phyloP scores from a whole-genome alignment of 2,113 vertebrate species.

The Bos indicus region DNA sequence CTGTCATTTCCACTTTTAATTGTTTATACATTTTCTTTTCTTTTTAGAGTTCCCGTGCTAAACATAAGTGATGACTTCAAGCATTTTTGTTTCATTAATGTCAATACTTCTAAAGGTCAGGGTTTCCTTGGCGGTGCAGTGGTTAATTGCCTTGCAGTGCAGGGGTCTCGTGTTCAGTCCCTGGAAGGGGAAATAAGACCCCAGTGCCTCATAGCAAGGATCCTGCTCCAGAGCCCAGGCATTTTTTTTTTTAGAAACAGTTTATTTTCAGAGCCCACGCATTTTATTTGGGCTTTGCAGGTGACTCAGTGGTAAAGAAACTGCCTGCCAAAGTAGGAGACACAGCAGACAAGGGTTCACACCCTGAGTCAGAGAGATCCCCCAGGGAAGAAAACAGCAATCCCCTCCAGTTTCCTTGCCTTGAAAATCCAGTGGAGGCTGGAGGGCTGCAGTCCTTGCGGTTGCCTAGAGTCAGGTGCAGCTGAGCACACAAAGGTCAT shows the following conservation, averaged over 20 bases:
- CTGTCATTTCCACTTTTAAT: neutral
- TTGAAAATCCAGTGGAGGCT: neutral
- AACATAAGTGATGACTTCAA: neutral
- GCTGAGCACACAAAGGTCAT: neutral
- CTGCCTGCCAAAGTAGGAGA: neutral
- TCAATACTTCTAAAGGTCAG: neutral
- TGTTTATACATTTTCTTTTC: neutral
- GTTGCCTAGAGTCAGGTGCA: neutral
- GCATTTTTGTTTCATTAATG: neutral
- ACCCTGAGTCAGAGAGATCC: neutral
- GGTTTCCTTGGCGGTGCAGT: neutral
- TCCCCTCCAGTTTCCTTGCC: neutral
- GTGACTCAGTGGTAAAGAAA: neutral
- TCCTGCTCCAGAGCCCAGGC: neutral
- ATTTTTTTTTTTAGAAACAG: too few relatives aligned
- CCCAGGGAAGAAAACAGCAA: neutral
- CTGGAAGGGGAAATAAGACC: neutral
- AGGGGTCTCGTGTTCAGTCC: neutral
- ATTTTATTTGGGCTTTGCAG: neutral
- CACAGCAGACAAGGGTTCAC: neutral
- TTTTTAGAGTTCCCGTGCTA: neutral
- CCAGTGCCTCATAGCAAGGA: neutral
- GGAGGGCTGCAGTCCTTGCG: neutral
- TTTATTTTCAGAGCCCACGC: fast-evolving
- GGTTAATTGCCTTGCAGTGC: neutral